phyloP scores from a whole-genome alignment of 2,113 vertebrate genomes.

The Neogobius melanostomus region DNA sequence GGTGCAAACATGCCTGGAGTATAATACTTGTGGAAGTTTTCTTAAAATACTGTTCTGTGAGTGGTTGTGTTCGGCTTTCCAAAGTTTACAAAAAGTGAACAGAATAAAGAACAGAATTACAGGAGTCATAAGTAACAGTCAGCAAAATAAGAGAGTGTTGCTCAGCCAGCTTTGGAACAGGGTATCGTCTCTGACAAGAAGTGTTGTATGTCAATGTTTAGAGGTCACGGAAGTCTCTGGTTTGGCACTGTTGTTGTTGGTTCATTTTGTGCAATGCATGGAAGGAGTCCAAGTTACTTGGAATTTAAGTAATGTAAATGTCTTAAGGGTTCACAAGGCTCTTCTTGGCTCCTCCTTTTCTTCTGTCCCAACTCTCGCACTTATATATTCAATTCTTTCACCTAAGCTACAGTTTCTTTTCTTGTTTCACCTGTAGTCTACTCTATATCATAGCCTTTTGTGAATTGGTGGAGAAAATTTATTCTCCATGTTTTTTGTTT shows the following conservation, averaged over 20 bases:
- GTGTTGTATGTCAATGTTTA: constrained; percentile 31
- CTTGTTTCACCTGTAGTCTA: constrained; percentile 40
- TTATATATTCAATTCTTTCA: constrained; percentile 62
- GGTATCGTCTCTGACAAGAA: constrained; percentile 10
- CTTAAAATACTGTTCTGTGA: constrained; percentile 8
- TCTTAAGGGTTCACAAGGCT: constrained; percentile 52
- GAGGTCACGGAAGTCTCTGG: constrained; percentile 18
- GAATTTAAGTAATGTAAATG: constrained; percentile 49
- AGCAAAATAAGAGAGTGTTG: constrained; percentile 17
- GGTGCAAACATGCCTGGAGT: constrained; percentile 38
- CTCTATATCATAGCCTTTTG: constrained; percentile 1
- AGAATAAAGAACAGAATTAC: neutral
- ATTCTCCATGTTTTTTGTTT: constrained; percentile 14
- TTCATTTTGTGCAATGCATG: constrained; percentile 19
- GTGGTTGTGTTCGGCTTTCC: constrained; percentile 11
- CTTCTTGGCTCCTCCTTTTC: constrained; percentile 54
- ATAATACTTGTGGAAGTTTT: constrained; percentile 18
- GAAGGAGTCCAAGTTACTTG: constrained; percentile 29
- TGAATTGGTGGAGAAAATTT: no score
- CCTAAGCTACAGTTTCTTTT: constrained; percentile 49
- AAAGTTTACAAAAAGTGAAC: constrained; percentile 24
- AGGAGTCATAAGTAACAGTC: neutral
- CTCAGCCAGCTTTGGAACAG: constrained; percentile 14
- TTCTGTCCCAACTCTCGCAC: constrained; percentile 52
- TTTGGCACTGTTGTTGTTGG: constrained; percentile 18